A percentile compares a stretch with the other conserved stretches of the same genome.
Evolutionary conservation across 2,113 vertebrate genomes (phyloP).

Genomic region (Rhea americana): DNA sequence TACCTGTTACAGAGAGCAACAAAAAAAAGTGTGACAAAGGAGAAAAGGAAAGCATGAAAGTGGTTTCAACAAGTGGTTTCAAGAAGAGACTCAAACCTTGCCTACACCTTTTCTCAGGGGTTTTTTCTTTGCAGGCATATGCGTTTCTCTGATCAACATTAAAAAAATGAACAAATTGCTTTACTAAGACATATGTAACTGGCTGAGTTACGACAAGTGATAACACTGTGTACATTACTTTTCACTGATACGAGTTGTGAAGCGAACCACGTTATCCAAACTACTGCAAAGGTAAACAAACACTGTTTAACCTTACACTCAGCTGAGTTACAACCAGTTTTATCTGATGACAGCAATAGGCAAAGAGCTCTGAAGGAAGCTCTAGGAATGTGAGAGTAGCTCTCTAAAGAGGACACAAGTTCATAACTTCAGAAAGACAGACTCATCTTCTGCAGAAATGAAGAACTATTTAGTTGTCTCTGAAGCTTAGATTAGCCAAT

Average conservation of each 20-base stretch:
- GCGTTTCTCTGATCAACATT: neutral
- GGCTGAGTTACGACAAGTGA: neutral
- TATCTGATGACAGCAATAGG: rapidly evolving
- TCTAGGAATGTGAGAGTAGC: rapidly evolving
- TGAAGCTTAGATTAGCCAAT: neutral
- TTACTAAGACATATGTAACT: neutral
- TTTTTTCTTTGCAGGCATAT: no score
- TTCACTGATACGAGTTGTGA: neutral
- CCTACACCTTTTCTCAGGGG: neutral
- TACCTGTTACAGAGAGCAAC: neutral
- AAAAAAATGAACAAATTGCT: neutral
- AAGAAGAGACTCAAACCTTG: neutral
- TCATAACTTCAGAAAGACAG: neutral
- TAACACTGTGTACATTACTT: neutral
- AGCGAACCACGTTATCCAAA: neutral
- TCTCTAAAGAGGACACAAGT: neutral
- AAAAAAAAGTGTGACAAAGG: no score
- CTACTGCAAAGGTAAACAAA: neutral
- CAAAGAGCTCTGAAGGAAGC: neutral
- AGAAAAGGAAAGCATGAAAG: neutral
- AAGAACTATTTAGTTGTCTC: neutral
- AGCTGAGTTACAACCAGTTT: neutral
- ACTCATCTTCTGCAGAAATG: neutral
- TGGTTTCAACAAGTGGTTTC: neutral
- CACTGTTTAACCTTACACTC: neutral